Base-by-base conservation (phyloP, 2,797 vertebrate species). In the Crenichthys baileyi region DNA sequence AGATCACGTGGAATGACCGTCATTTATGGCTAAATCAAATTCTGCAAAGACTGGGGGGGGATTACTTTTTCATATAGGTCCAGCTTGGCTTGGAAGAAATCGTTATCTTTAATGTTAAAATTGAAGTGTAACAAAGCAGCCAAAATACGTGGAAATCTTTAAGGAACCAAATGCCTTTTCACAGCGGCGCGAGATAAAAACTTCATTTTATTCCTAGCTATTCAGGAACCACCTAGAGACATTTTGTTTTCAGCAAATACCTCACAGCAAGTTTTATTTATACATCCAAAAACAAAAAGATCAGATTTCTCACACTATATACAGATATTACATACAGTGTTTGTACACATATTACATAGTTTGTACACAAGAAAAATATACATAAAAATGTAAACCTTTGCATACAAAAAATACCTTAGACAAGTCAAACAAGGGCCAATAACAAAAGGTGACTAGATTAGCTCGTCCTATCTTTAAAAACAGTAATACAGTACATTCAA, bases 311-410 rank as follows among this genome's bases (percentile, higher is more conserved):
- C 98, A 99, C 98, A 97, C 98, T 99, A 99, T 99, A 99, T 99
- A 99, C 98, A 99, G 97, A 99, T 99, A 98, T 98, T 99, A 98
- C 97, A 98, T 98, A 99, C 97, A 98, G 97, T 98, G 97, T 99
- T 99, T 99, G 97, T 98, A 99, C 98, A 99, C 97, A 97, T 99
- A 98, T 99, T 99, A 99, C 97, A 99, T 98, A 88, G 95, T 98
- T 98, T 98, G 97, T 99, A 99, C 98, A 99, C 97, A 97, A 99
- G 97, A 99, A 99, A 99, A 99, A 99, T 99, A 99, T 99, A 99
- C 98, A 99, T 99, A 99, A 98, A 99, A 99, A 99, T 99, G 98
- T 99, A 99, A 99, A 99, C 98, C 95, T 99, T 96, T 98, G 98
- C 99, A 98, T 99, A 99, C 97, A 98, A 99, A 99, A 99, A 99